Conservation (phyloP, 2,888 invertebrate species). For the Miltochrista miniata region DNA sequence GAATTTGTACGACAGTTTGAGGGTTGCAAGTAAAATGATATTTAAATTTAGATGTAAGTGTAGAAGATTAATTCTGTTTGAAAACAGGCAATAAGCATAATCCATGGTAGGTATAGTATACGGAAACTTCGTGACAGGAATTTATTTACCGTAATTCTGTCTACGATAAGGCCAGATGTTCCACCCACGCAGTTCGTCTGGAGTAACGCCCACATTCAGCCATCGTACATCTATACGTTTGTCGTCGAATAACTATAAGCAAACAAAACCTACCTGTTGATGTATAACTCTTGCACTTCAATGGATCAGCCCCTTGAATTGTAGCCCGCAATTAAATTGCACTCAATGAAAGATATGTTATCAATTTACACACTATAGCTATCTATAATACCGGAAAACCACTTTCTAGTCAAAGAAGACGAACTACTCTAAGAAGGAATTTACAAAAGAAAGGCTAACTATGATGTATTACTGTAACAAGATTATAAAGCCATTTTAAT, state of each 20-base stretch:
- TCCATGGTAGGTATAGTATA: too few relatives aligned
- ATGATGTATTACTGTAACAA: conserved; percentile 27
- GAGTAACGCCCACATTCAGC: conserved; percentile 67
- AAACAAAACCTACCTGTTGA: conserved; percentile 71
- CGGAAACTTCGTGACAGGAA: conserved; percentile 33
- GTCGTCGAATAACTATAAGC: conserved; percentile 43
- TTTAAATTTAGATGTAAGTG: too few relatives aligned
- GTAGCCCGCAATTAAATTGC: conserved; percentile 39
- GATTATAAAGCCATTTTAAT: conserved; percentile 46
- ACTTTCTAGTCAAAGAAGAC: too few relatives aligned
- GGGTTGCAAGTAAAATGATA: too few relatives aligned
- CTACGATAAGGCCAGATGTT: conserved; percentile 62
- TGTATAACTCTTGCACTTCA: conserved; percentile 47
- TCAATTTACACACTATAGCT: conserved; percentile 23
- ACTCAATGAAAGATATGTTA: conserved; percentile 19
- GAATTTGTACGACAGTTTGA: too few relatives aligned
- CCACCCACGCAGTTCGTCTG: conserved; percentile 68
- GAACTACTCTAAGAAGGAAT: conserved; percentile 22
- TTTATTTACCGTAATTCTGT: conserved; percentile 55
- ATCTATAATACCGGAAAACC: too few relatives aligned
- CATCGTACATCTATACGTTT: conserved; percentile 44
- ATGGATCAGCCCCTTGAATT: conserved; percentile 30
- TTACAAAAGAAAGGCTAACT: conserved; percentile 35
- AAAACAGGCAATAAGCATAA: too few relatives aligned
- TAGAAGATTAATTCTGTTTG: too few relatives aligned